phyloP scores from a whole-genome alignment of 2,113 vertebrate species.

The Candoia aspera region DNA sequence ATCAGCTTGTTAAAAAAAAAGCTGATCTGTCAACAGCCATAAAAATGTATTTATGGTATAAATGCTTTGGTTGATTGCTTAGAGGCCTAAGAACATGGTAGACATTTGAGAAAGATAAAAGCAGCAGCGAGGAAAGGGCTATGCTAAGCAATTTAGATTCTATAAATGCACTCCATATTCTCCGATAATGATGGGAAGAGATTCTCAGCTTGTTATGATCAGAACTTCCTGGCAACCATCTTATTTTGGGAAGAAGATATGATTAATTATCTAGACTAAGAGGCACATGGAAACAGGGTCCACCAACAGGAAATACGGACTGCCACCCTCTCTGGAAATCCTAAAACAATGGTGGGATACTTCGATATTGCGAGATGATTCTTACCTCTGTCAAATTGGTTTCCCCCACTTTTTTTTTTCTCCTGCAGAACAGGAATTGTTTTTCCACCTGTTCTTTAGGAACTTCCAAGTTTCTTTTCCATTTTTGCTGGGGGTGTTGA shows the following conservation, averaged over 20 bases:
- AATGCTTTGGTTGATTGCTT: conserved; percentile 2
- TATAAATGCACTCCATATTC: not conserved
- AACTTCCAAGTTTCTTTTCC: no score
- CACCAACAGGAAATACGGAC: not conserved
- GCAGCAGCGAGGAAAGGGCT: not conserved
- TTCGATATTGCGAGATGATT: not conserved
- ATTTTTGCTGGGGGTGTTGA: no score
- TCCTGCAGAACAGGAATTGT: no score
- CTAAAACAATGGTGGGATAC: not conserved
- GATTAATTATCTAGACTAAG: not conserved
- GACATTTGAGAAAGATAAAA: not conserved
- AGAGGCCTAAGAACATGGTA: conserved; percentile 6
- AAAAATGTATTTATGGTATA: conserved; percentile 20
- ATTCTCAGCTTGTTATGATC: not conserved
- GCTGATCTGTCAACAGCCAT: conserved; percentile 13
- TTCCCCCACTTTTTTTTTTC: no score
- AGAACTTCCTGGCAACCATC: not conserved
- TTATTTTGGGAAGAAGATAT: not conserved
- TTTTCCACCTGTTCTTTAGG: no score
- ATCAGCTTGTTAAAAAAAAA: conserved; percentile 23
- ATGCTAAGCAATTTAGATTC: not conserved
- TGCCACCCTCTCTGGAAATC: not conserved
- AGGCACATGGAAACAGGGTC: not conserved
- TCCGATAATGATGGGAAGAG: not conserved
- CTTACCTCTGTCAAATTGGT: no score